A percentile compares a stretch with the other conserved stretches of the same genome.
phyloP scores from a whole-genome alignment of 2,113 vertebrate species.

The Channa argus region DNA sequence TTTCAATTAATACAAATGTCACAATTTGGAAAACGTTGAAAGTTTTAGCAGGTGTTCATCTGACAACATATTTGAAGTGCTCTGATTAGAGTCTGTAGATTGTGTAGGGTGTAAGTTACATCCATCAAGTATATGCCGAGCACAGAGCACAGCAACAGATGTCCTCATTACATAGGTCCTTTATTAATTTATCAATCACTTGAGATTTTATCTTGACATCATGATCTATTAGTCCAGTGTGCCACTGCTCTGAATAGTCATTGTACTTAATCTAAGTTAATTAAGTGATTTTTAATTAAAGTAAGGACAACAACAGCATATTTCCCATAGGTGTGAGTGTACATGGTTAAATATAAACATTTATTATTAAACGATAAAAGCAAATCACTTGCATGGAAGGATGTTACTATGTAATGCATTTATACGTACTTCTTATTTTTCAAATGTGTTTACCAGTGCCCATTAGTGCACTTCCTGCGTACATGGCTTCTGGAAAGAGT shows the following conservation, averaged over 20 bases:
- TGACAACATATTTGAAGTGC: not conserved
- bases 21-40: not conserved
- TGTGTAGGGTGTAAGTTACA: not conserved
- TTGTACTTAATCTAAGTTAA: no score
- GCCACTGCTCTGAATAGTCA: no score
- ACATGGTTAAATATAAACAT: no score
- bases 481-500: conserved; percentile 32
- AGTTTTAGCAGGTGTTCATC: not conserved
- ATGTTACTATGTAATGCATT: not conserved
- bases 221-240: no score
- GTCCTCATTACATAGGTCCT: not conserved
- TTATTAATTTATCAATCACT: conserved; percentile 2
- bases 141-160: not conserved
- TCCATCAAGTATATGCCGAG: conserved; percentile 18
- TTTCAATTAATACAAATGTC: not conserved
- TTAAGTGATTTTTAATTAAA: no score
- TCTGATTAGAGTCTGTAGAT: not conserved
- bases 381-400: not conserved
- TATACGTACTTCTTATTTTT: conserved; percentile 13
- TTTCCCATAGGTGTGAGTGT: no score
- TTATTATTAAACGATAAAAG: not conserved
- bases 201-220: not conserved
- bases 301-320: no score
- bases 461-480: conserved; percentile 58
- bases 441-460: conserved; percentile 39